Base-by-base conservation (phyloP, 2,888 invertebrate species). In the Xylota segnis region DNA sequence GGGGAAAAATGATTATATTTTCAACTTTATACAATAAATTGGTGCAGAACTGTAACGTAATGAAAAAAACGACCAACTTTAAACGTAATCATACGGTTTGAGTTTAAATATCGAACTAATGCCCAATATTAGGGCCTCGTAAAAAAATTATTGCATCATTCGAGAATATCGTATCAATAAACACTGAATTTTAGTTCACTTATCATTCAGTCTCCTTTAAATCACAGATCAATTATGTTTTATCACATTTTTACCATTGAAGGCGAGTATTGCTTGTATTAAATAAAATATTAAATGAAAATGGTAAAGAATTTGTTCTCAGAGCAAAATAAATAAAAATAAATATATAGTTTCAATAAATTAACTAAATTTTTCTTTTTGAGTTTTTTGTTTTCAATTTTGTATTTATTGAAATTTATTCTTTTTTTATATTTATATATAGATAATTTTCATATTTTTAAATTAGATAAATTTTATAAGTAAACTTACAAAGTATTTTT, bases 401-500 rank as follows among this genome's bases (percentile, higher is more conserved):
- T 18, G 34, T 66, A 43, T 81, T 81, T 81, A 74, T 81, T 79
- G 65, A 66, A 54, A 45, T 81, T 34, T 56, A 14, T 68, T 45
- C 18, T 68, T 58, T 56, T 76, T 61, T 47, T 54, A 23, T 71
- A 34, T 63, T 43, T 71, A 34, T 76, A 65, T 63, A 40, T 54
- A 71, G 56, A 50, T 56, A 16, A 65, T 61, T 37, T 43, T 40
- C 40, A 45, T 70, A 43, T 16, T 65, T 58, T 83, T 72, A 66
- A 58, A 68, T 56, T 68, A 66, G 61, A 66, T 61, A 47, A 66
- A 54, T 77, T 72, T 72, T 71, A 77, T 83, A 83, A 78, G 72
- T 83, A 68, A 74, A 54, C 83, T 78, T 78, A 83, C 66, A 78
- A 68, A 72, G 2, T 72, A 72, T 27, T 54, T 78, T 45, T 68